phyloP scores from a whole-genome alignment of 2,888 invertebrate genomes.

The Girardia tigrina region DNA sequence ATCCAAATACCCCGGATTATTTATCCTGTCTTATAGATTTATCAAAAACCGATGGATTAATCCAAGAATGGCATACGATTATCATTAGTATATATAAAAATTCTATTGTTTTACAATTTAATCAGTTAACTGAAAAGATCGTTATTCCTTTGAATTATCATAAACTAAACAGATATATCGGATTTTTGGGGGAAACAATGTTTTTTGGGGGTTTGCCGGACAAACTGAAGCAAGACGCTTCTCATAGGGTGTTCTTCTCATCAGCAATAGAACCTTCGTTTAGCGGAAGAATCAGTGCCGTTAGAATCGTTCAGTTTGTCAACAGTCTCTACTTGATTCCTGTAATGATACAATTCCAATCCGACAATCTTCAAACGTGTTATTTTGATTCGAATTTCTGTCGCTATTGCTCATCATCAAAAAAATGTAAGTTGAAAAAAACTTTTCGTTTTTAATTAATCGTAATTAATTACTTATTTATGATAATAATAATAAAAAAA shows the following conservation, averaged over 20 bases:
- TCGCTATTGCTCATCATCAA: not conserved
- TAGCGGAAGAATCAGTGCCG: slow-evolving; percentile 14
- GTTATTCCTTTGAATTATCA: not conserved
- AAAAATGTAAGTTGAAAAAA: not conserved
- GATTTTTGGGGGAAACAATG: not conserved
- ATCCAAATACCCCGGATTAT: not conserved
- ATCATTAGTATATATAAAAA: not conserved
- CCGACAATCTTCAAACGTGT: not conserved
- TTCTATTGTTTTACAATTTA: not conserved
- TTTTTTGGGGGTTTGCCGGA: slow-evolving; percentile 1
- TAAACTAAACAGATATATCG: not conserved
- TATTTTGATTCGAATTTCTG: slow-evolving; percentile 20
- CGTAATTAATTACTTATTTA: too few species aligned
- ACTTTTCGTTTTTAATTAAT: too few species aligned
- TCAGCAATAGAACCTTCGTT: not conserved
- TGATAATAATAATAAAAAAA: too few species aligned
- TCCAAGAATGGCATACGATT: slow-evolving; percentile 3
- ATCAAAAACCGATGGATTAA: slow-evolving; percentile 20
- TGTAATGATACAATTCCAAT: slow-evolving; percentile 15
- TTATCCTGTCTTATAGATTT: slow-evolving; percentile 3
- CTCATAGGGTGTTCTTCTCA: slow-evolving; percentile 7
- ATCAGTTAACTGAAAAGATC: not conserved
- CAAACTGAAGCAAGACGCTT: not conserved
- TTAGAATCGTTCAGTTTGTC: not conserved
- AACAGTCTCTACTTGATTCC: not conserved